Conservation (phyloP, 2,888 invertebrate species). For the Ophion obscuratus region DNA sequence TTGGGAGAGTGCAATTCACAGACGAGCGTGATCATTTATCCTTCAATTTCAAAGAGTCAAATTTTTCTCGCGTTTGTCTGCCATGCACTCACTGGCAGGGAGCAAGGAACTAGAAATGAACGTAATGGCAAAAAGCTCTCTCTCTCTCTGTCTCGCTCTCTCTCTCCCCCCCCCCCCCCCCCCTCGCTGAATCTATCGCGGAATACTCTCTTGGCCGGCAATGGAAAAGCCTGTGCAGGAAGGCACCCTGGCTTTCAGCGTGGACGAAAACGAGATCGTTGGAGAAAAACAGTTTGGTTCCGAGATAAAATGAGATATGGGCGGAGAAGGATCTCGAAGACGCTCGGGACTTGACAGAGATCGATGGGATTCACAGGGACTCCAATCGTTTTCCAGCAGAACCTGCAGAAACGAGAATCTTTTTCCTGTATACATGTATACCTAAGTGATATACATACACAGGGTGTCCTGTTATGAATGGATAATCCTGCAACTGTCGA, state of each 20-base stretch:
- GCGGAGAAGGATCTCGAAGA: constrained; percentile 46
- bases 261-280: constrained; percentile 14
- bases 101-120: too few species aligned
- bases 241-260: not conserved
- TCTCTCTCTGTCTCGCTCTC: too few species aligned
- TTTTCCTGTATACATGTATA: constrained; percentile 17
- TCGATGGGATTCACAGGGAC: constrained; percentile 58
- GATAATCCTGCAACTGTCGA: not conserved
- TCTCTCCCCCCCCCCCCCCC: not conserved
- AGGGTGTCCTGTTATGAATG: not conserved
- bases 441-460: not conserved
- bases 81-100: too few species aligned
- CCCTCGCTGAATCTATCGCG: not conserved
- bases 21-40: too few species aligned
- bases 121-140: too few species aligned
- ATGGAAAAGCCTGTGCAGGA: constrained; percentile 15
- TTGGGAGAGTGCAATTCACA: too few species aligned
- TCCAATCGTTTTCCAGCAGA: constrained; percentile 42
- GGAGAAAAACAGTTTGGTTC: constrained; percentile 6
- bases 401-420: constrained; percentile 35
- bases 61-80: too few species aligned
- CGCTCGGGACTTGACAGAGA: constrained; percentile 59
- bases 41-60: too few species aligned
- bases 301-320: constrained; percentile 34
- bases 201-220: constrained; percentile 2